phyloP scores from a whole-genome alignment of 2,113 vertebrate species.

The Xenopus tropicalis region DNA sequence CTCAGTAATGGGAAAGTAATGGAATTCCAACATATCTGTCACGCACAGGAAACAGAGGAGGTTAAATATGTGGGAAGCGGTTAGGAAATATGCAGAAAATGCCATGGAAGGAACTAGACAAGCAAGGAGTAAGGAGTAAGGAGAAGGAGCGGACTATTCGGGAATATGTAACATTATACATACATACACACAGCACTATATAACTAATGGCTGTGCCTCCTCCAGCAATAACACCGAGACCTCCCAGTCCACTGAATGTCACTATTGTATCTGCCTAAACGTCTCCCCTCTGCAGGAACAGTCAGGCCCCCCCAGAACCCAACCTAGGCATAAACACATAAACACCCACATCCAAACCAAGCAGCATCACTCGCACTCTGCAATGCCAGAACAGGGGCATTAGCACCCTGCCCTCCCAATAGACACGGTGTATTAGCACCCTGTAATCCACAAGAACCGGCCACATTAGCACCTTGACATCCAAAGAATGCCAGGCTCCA shows the following conservation, averaged over 20 bases:
- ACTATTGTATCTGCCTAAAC: no score
- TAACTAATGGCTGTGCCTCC: no score
- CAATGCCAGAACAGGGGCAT: neutral
- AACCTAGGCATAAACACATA: no score
- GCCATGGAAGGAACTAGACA: neutral
- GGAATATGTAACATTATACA: neutral
- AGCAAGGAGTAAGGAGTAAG: neutral
- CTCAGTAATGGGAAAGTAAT: conserved; percentile 10
- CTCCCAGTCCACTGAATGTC: neutral
- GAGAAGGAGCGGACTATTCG: neutral
- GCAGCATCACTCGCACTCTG: no score
- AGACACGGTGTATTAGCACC: no score
- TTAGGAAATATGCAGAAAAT: conserved; percentile 30
- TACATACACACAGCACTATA: no score
- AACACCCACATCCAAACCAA: no score
- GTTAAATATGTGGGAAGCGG: conserved; percentile 21
- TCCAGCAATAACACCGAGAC: neutral
- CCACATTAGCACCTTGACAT: no score
- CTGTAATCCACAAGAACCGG: no score
- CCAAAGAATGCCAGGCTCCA: no score
- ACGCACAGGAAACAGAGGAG: conserved; percentile 30
- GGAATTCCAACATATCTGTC: conserved; percentile 25
- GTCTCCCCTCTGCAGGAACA: no score
- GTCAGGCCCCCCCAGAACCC: no score
- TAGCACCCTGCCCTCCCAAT: neutral